Evolutionary conservation across 2,113 vertebrate genomes (phyloP).

Genomic region (Urocynchramus pylzowi): DNA sequence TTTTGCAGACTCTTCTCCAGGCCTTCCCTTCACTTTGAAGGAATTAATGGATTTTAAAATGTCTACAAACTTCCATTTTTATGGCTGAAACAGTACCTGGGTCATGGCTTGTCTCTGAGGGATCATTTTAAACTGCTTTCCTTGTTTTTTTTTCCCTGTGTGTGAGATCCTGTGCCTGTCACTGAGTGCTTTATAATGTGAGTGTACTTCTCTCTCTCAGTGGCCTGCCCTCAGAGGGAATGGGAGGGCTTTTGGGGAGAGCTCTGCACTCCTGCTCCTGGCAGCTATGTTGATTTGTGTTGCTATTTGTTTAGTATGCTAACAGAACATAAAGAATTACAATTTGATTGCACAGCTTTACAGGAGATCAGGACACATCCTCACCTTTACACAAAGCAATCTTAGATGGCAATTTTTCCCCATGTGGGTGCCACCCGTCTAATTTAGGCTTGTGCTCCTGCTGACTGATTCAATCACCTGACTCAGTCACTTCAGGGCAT

Average conservation of each 20-base stretch:
- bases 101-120: neutral
- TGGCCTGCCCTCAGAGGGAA: neutral
- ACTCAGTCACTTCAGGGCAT: neutral
- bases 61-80: neutral
- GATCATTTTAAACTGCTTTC: neutral
- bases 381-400: neutral
- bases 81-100: neutral
- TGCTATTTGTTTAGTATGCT: neutral
- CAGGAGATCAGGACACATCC: neutral
- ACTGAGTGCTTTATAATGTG: neutral
- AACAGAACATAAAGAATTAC: neutral
- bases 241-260: neutral
- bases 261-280: neutral
- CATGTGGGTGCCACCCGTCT: neutral
- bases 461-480: neutral
- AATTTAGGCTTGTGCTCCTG: neutral
- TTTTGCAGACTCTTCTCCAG: neutral
- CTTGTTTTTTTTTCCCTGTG: neutral
- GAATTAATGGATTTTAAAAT: neutral
- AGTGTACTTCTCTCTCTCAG: neutral
- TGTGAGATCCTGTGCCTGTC: neutral
- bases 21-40: neutral
- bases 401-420: neutral
- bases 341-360: neutral
- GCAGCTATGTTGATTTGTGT: neutral